Base-by-base conservation (phyloP, 2,797 vertebrate genomes). In the Acanthurus leucopareius region DNA sequence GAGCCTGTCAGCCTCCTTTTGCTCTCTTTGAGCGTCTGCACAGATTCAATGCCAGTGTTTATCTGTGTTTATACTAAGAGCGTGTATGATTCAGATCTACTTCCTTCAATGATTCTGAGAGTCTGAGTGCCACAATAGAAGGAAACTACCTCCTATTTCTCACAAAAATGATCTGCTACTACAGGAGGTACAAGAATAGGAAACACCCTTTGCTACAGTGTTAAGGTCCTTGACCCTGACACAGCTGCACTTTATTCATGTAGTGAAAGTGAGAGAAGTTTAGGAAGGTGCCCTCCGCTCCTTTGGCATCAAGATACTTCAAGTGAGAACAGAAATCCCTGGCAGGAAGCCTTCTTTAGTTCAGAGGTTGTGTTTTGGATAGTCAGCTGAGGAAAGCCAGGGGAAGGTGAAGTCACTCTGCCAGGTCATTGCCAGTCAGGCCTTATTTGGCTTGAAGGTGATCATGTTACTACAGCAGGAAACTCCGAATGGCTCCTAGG, bases 211-310 rank as follows among this genome's bases (percentile, higher is more conserved):
- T 25, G 64, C 84, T 35, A 17, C 72, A 69, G 66, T 45, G 72
- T 70, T 54, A 82, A 89, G 78, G 85, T 89, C 88, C 63, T 66
- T 90, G 90, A 93, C 90, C 88, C 76, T 3, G 53, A 77, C 78
- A 84, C 79, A 83, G 73, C 86, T 85, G 84, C 63, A 72, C 61
- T 67, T 81, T 72, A 82, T 87, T 87, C 79, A 47, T 42, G 72
- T 28, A 80, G 68, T 88, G 84, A 93, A 92, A 93, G 91, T 91
- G 88, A 91, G 79, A 82, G 75, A 85, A 61, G 73, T 79, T 89
- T 86, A 88, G 87, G 89, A 89, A 87, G 77, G 72, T 84, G 69
- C 73, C 74, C 59, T 84, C 52, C n/a, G 38, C 80, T 83, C 32
- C 62, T 77, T 61, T 28, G 58, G 81, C 70, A 80, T 87, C 88